phyloP scores from a whole-genome alignment of 2,888 invertebrate genomes.

The Ethmia dodecea region DNA sequence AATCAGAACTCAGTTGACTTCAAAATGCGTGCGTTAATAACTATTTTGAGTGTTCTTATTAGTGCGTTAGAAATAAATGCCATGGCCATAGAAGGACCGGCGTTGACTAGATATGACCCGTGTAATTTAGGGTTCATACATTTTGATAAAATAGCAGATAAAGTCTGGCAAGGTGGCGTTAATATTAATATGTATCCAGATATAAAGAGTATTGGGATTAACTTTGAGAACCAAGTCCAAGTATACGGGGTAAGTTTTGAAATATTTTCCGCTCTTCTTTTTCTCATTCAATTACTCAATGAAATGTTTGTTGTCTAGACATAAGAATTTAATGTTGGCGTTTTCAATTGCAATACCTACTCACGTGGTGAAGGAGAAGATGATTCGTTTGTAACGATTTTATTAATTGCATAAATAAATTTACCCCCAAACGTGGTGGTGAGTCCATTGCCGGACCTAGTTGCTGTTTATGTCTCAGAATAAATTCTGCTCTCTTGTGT shows the following conservation, averaged over 20 bases:
- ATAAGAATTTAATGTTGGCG: too few relatives aligned
- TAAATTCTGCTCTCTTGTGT: too few relatives aligned
- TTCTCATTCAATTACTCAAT: not conserved
- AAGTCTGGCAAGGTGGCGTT: slow-evolving; percentile 46
- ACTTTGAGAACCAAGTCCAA: slow-evolving; percentile 41
- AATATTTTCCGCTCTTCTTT: not conserved
- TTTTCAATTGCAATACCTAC: too few relatives aligned
- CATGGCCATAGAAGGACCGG: slow-evolving; percentile 49
- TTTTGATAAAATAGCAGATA: slow-evolving; percentile 45
- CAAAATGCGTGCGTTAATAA: slow-evolving; percentile 15
- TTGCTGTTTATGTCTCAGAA: too few relatives aligned
- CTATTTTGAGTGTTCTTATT: slow-evolving; percentile 18
- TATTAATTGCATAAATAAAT: too few relatives aligned
- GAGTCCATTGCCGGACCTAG: too few relatives aligned
- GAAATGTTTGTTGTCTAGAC: too few relatives aligned
- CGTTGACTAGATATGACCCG: slow-evolving; percentile 53
- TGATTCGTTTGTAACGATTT: too few relatives aligned
- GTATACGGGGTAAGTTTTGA: slow-evolving; percentile 43
- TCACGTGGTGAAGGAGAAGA: too few relatives aligned
- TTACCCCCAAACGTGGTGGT: too few relatives aligned
- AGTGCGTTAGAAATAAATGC: slow-evolving; percentile 29
- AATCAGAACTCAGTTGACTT: not conserved
- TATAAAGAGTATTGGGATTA: slow-evolving; percentile 36
- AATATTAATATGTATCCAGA: slow-evolving; percentile 45
- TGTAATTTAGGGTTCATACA: slow-evolving; percentile 56